Percentiles rank a stretch among this genome's conserved stretches.
phyloP scores from a whole-genome alignment of 1,140 invertebrate genomes.

The Drosophila watanabei region DNA sequence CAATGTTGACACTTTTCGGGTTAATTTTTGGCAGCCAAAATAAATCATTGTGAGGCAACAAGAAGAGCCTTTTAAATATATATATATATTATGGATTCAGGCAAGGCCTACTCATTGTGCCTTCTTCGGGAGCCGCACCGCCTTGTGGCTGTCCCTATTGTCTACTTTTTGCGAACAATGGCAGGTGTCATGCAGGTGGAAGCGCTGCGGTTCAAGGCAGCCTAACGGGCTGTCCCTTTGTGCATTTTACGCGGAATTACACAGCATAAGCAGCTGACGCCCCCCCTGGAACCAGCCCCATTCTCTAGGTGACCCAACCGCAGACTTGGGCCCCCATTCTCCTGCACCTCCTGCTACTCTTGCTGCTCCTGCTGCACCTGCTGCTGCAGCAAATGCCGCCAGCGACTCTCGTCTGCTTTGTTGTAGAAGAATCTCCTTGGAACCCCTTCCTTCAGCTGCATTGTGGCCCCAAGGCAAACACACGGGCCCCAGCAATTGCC shows the following conservation, averaged over 20 bases:
- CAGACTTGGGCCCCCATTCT: slow-evolving; percentile 18
- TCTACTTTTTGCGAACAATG: slow-evolving; percentile 74
- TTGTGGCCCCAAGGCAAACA: slow-evolving; percentile 75
- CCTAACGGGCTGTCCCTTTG: slow-evolving; percentile 65
- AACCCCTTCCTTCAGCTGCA: slow-evolving; percentile 29
- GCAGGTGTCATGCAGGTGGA: slow-evolving; percentile 73
- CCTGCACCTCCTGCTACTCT: slow-evolving; percentile 12
- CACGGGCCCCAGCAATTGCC: slow-evolving; percentile 65
- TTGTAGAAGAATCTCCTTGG: slow-evolving; percentile 43
- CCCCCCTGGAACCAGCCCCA: slow-evolving; percentile 4
- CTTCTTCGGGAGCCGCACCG: slow-evolving; percentile 20
- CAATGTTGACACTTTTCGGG: slow-evolving; percentile 33
- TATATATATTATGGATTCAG: slow-evolving; percentile 54
- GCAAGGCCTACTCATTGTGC: slow-evolving; percentile 17
- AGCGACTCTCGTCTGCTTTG: slow-evolving; percentile 73
- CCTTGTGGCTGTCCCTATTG: slow-evolving; percentile 58
- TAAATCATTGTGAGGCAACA: slow-evolving; percentile 44
- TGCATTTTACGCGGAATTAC: slow-evolving; percentile 83
- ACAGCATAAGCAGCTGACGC: slow-evolving; percentile 72
- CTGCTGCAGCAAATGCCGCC: slow-evolving; percentile 65
- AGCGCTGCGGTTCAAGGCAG: slow-evolving; percentile 34
- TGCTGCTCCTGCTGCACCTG: slow-evolving; percentile 16
- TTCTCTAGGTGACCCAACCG: slow-evolving; percentile 13
- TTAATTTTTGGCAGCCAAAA: slow-evolving; percentile 35
- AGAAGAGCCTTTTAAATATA: slow-evolving; percentile 51